Base-by-base conservation (phyloP, 2,797 vertebrate species). In the Alouatta caraya region DNA sequence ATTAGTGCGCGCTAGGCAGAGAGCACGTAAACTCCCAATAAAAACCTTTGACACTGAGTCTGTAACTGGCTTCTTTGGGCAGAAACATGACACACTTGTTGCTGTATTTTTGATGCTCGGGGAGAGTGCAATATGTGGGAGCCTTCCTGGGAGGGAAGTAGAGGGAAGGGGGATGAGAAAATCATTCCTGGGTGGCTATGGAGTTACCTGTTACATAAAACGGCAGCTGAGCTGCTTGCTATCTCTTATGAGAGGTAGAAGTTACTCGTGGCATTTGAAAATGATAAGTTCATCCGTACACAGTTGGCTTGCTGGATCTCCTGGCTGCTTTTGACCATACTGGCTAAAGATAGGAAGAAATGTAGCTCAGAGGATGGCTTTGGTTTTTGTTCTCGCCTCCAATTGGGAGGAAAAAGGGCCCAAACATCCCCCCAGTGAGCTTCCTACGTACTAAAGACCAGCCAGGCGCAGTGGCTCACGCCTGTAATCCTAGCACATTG, bases 331-430 rank as follows among this genome's bases (percentile, higher is more conserved):
- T 88, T 61, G 73, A 44, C 61, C 37, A 12, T 13, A 44, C 50
- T 33, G 22, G 39, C 61, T 94, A 64, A 93, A 87, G 11, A 37
- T 48, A 79, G 50, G 44, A 44, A 57, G 84, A 44, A 59, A 12
- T 39, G 26, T 30, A 70, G n/a, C 26, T 92, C 26, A 28, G 33
- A 78, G 15, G 48, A 85, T 75, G 78, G 8, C 42, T 93, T 80
- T 91, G 37, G 24, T 67, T 94, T 97, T 67, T 33, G 55, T 79
- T 94, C 24, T 96, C 5, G 84, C 48, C 48, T 92, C 50, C 72
- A 59, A 19, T 2, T 39, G 33, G 88, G 44, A 93, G 30, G 50
- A 93, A 33, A 92, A 92, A 95, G 5, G 55, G n/a, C 75, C 57
- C 42, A 70, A 76, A 86, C 39, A 50, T 24, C 28, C 17, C 9